phyloP scores from a whole-genome alignment of 1,140 invertebrate species.

The Aporrectodea caliginosa region DNA sequence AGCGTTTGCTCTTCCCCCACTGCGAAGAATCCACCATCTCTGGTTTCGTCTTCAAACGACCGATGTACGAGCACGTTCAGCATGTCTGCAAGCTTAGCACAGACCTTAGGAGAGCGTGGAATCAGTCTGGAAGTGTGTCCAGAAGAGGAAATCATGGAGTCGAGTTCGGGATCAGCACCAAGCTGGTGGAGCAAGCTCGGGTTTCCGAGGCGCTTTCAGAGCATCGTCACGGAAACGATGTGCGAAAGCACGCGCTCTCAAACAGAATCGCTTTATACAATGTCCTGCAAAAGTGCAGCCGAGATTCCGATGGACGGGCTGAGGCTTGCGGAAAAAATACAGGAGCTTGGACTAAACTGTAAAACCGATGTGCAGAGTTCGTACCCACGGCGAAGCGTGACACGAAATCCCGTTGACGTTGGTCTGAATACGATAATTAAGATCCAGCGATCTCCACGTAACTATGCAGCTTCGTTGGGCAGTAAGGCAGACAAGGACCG shows the following conservation, averaged over 20 bases:
- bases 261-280: conserved; percentile 15
- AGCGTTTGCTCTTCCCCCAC: too few species aligned
- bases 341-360: too few species aligned
- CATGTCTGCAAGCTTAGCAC: conserved; percentile 72
- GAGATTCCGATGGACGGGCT: too few species aligned
- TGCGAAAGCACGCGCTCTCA: conserved; percentile 5
- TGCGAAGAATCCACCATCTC: too few species aligned
- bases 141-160: too few species aligned
- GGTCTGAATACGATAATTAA: conserved; percentile 27
- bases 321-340: too few species aligned
- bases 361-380: too few species aligned
- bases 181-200: conserved; percentile 4
- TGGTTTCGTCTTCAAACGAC: too few species aligned
- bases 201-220: conserved; percentile 17
- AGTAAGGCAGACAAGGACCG: too few species aligned
- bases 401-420: conserved; percentile 20
- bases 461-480: too few species aligned
- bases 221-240: conserved; percentile 23
- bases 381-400: not conserved
- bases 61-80: conserved; percentile 68
- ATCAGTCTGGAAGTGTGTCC: conserved; percentile 63
- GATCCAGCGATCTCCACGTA: conserved; percentile 13
- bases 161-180: too few species aligned
- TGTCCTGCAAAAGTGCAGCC: conserved; percentile 6
- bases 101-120: conserved; percentile 73